These are phyloP conservation scores for Charina bottae DNA, from an alignment of 2,113 vertebrate species.

Conservation along the genomic window DNA sequence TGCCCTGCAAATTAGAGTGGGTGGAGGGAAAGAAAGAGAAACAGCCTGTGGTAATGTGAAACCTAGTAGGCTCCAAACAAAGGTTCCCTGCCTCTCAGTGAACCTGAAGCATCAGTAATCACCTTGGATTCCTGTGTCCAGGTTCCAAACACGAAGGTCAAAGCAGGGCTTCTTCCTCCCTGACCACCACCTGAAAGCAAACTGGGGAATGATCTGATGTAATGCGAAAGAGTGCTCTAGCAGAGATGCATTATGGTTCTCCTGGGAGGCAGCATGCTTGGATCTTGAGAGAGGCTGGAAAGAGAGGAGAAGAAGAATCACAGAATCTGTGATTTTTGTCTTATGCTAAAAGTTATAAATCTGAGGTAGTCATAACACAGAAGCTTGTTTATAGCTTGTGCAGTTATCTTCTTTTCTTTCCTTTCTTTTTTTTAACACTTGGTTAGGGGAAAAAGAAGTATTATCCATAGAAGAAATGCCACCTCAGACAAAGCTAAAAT, in stretches of 20 bases:
- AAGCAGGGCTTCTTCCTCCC: not conserved
- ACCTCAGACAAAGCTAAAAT: constrained; percentile 62
- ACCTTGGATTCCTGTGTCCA: not conserved
- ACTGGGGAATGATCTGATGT: not conserved
- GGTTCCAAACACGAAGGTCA: not conserved
- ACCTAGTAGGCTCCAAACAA: not conserved
- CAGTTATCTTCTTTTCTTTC: constrained; percentile 7
- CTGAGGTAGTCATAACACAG: constrained; percentile 59
- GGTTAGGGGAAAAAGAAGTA: constrained; percentile 36
- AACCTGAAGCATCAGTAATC: not conserved
- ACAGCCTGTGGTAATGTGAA: not conserved
- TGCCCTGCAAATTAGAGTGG: not conserved
- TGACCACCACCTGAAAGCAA: not conserved
- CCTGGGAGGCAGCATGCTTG: no score
- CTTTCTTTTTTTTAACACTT: constrained; percentile 43
- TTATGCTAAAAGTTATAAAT: constrained; percentile 65
- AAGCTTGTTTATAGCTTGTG: constrained; percentile 33
- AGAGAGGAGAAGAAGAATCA: not conserved
- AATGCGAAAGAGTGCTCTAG: not conserved
- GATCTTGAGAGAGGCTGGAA: not conserved
- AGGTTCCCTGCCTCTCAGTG: not conserved
- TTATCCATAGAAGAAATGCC: constrained; percentile 43
- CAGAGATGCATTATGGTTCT: not conserved
- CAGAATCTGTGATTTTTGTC: constrained; percentile 51
- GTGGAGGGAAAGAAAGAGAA: not conserved